phyloP scores from a whole-genome alignment of 1,140 invertebrate genomes.

The Anoplophora glabripennis region DNA sequence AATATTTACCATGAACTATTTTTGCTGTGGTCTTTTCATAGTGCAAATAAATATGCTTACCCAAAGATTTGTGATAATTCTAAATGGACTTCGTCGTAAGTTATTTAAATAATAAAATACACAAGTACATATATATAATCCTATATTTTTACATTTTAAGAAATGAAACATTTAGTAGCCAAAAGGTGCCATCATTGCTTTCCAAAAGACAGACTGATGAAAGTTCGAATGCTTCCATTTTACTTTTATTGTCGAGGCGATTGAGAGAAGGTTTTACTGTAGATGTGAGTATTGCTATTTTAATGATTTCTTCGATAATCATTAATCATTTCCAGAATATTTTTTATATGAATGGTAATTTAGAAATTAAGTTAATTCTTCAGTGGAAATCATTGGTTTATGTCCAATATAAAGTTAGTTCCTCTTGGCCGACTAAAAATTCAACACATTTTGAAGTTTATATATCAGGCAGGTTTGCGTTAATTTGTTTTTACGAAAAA shows the following conservation, averaged over 20 bases:
- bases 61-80: constrained; percentile 36
- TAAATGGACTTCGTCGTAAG: constrained; percentile 52
- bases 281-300: constrained; percentile 53
- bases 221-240: constrained; percentile 62
- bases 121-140: constrained; percentile 12
- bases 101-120: constrained; percentile 7
- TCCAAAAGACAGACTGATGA: constrained; percentile 67
- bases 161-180: constrained; percentile 59
- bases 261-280: constrained; percentile 78
- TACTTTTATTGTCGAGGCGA: constrained; percentile 70
- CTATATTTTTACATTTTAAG: constrained; percentile 42
- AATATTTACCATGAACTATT: constrained; percentile 74
- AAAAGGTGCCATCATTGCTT: constrained; percentile 56
- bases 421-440: constrained; percentile 59
- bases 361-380: constrained; percentile 67
- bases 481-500: constrained; percentile 9
- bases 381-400: constrained; percentile 75
- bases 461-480: constrained; percentile 56
- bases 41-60: constrained; percentile 33
- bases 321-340: constrained; percentile 49
- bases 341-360: constrained; percentile 55
- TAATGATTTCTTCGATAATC: constrained; percentile 12
- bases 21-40: constrained; percentile 74
- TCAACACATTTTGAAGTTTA: constrained; percentile 58
- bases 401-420: constrained; percentile 66